phyloP scores from a whole-genome alignment of 2,888 invertebrate genomes.

The Clepsis dumicolana region DNA sequence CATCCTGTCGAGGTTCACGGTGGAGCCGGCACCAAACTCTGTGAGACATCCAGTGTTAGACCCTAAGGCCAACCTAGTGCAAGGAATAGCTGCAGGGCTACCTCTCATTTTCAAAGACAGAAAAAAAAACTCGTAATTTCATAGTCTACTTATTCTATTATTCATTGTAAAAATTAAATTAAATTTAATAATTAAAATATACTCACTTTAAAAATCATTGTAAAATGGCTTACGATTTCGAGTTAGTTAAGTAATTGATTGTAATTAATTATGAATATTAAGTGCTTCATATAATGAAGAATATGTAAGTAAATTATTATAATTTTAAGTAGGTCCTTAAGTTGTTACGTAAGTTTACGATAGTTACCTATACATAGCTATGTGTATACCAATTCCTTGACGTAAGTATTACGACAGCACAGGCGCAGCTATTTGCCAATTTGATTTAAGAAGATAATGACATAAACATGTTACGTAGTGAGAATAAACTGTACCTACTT shows the following conservation, averaged over 20 bases:
- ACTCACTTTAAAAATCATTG: too few relatives aligned
- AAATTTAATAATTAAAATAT: too few relatives aligned
- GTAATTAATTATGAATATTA: too few relatives aligned
- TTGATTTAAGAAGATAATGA: not conserved
- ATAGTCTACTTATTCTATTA: not conserved
- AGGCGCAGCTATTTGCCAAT: not conserved
- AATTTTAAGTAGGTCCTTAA: too few relatives aligned
- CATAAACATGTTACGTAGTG: too few relatives aligned
- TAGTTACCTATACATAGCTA: too few relatives aligned
- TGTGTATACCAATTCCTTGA: too few relatives aligned
- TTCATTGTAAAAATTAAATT: not conserved
- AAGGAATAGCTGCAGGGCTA: slow-evolving; percentile 13
- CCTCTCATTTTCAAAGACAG: slow-evolving; percentile 19
- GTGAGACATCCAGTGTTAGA: slow-evolving; percentile 6
- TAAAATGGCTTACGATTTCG: too few relatives aligned
- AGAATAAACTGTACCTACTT: too few relatives aligned
- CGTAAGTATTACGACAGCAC: not conserved
- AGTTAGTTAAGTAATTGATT: too few relatives aligned
- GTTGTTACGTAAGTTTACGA: not conserved
- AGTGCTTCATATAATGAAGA: not conserved
- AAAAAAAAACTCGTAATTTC: slow-evolving; percentile 1
- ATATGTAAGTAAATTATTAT: too few relatives aligned
- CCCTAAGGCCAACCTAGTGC: slow-evolving; percentile 15
- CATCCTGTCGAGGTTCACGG: slow-evolving; percentile 30
- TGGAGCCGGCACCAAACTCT: slow-evolving; percentile 30